Evolutionary conservation across 2,113 vertebrate genomes (phyloP), one percentile per base, ranked within the genome.

Genomic region (Tapirus terrestris): DNA sequence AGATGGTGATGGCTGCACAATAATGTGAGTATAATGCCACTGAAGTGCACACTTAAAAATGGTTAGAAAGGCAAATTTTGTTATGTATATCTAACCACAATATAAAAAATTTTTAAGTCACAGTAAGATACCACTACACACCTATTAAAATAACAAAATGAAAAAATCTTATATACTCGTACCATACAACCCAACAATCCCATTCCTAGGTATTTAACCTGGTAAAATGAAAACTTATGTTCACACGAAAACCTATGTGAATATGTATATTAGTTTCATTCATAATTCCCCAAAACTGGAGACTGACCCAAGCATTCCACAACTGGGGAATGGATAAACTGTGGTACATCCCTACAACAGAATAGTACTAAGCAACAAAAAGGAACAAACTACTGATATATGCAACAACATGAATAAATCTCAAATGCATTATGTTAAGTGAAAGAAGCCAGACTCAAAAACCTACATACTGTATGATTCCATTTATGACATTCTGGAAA

Each of bases 151-250:
- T 70, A n/a, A 51, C 58, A 94, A 87, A 68, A 77, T 58, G 0
- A 4, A 7, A 4, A 53, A 82, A 84, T 48, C 9, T 48, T 60
- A 68, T 23, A 43, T 6, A 67, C 23, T 58, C 8, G 70, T 65
- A 90, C 11, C 89, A 73, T 36, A 45, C 3, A 23, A 75, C 4
- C 27, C 51, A 86, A 48, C 36, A 86, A 81, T 80, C 20, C 58
- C 67, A 75, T 10, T 73, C n/a, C 48, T 60, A 75, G 45, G 27
- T 63, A 72, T n/a, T 92, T 43, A 89, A 43, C 33, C 65, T 27
- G 60, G 36, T 80, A 65, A 97, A 97, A 89, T 81, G 17, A 95
- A 85, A 92, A 82, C 39, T 31, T 65, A 58, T 2, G 6, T 61
- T 65, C 36, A 48, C 53, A 77, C 31, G 89, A 63, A 97, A 83